Evolutionary conservation across 2,113 vertebrate genomes (phyloP).

Genomic region (Illadopsis cleaveri): DNA sequence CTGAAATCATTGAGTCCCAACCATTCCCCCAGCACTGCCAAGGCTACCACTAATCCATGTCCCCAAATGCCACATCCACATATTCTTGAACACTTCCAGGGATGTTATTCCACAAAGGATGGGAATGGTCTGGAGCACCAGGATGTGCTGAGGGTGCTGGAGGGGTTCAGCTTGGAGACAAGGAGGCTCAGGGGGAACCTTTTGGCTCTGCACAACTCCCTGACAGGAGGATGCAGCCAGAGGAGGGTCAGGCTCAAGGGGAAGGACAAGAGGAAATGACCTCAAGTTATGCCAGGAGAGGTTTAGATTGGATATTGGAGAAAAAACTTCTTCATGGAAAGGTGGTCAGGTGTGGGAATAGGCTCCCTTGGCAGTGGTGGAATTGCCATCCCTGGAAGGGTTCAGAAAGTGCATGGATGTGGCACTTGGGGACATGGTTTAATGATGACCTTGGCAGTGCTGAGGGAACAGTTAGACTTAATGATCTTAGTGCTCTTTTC

Average conservation of each 20-base stretch:
- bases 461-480: not conserved
- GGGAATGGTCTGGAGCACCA: not conserved
- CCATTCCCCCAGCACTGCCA: fast-evolving
- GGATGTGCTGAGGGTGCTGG: not conserved
- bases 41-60: fast-evolving
- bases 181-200: not conserved
- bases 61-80: not conserved
- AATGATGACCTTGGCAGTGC: not conserved
- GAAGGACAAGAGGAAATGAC: not conserved
- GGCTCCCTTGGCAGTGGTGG: not conserved
- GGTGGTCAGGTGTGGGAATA: not conserved
- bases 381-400: not conserved
- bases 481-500: not conserved
- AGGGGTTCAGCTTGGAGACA: not conserved
- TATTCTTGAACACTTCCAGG: not conserved
- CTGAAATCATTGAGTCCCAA: fast-evolving
- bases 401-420: not conserved
- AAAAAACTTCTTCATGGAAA: not conserved
- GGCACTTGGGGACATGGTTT: not conserved
- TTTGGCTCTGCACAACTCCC: not conserved
- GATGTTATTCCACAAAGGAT: not conserved
- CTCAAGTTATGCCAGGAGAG: not conserved
- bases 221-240: not conserved
- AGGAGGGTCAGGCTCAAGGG: fast-evolving
- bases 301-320: not conserved